Evolutionary conservation across 2,888 invertebrate genomes (phyloP), one percentile per base, ranked within the genome.

Genomic region (Dryobotodes eremita): DNA sequence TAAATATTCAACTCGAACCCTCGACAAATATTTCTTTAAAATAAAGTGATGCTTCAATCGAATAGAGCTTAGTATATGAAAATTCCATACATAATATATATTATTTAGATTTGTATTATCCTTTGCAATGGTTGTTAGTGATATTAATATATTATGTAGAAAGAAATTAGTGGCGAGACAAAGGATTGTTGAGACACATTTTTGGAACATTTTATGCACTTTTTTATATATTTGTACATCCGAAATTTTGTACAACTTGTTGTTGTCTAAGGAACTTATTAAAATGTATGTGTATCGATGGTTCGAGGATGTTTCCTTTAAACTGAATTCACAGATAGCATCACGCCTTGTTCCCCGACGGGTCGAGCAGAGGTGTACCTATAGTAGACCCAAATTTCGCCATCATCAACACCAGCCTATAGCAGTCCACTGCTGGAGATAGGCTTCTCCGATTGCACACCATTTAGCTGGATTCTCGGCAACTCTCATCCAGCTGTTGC

Each of bases 161-260:
- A 79, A 70, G 82, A 80, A 84, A 79, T 84, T 92, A 92, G 91
- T 88, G 87, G 91, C 88, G 91, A 91, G 92, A 89, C 89, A 92
- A 92, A 89, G 91, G 88, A 93, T 92, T 91, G 94, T 94, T 94
- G 92, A 89, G 66, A 94, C 94, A 95, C 95, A 94, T 94, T 96
- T 96, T 96, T 96, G 95, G 95, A 96, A 95, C 95, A 94, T 94
- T 96, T 96, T 96, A 96, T 94, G 96, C 96, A 96, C 95, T 94
- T 96, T 93, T 95, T 96, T 96, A 96, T 95, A 96, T 95, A 96
- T 95, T 96, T 96, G 94, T 96, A 96, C 94, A 95, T 94, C 92
- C 91, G 89, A 91, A 86, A 92, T 94, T 94, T 94, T 95, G 93
- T 95, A 95, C 93, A 92, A 92, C 90, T 91, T 94, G 94, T 95